Base-by-base conservation (phyloP, 2,113 vertebrate genomes). In the Eublepharis macularius region DNA sequence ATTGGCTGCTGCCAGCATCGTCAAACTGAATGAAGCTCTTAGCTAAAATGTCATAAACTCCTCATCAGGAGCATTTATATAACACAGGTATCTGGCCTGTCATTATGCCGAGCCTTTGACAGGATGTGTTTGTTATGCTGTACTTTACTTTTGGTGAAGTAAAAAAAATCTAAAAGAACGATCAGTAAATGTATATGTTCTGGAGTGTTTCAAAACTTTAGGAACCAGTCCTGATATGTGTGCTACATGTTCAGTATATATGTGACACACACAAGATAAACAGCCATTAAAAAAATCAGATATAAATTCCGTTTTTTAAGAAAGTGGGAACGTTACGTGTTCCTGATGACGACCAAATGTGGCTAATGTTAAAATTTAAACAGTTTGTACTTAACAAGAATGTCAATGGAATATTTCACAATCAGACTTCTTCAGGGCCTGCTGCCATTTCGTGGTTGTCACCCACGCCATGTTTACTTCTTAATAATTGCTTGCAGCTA, bases 91-190 rank as follows among this genome's bases (percentile, higher is more conserved):
- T 92, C 94, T 92, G 94, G 96, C 96, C 96, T 89, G 96, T 96
- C 92, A 87, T 92, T 89, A 93, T 57, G 86, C 34, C 77, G 77
- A 90, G 94, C 89, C 94, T 93, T 86, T 87, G 94, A 87, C 96
- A 95, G 95, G 94, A 95, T 94, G 96, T 96, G 95, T 97, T 97
- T 98, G 97, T 98, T 98, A 98, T 97, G 96, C 96, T 94, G 97
- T 93, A 95, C 93, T 95, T 96, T 94, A 94, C 88, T 94, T 96
- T 95, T 96, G 89, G 85, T 94, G 93, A 92, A 95, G 89, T 92
- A 94, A 94, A 96, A 76, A 12, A 85, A 89, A 90, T 89, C 89
- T 14, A 19, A 34, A 47, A 39, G 32, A 60, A 80, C 29, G 69
- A 92, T 93, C 94, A 96, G 95, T 97, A 98, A 97, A 96, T 96